These are phyloP conservation scores for Neoscelio sp. DNA, from an alignment of 2,888 invertebrate genomes.

Conservation along the genomic window DNA sequence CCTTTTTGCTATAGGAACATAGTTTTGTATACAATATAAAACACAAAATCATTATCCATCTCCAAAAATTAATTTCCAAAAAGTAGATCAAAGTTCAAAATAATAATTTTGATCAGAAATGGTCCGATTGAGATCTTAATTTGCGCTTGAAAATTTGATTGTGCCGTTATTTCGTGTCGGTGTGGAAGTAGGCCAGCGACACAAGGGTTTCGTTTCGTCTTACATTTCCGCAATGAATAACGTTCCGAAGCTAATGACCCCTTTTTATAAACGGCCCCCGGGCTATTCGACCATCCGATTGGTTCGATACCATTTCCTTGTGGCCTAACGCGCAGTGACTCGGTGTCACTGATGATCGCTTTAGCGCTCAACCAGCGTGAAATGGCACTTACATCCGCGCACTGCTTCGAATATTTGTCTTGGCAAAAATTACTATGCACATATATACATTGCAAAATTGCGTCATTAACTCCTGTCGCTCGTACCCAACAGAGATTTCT, in stretches of 20 bases:
- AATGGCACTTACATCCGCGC: slow-evolving; percentile 61
- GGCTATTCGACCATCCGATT: slow-evolving; percentile 53
- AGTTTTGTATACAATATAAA: too few species aligned
- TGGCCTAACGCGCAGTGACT: slow-evolving; percentile 50
- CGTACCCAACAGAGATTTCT: too few species aligned
- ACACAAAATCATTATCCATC: too few species aligned
- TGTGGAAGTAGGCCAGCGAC: slow-evolving; percentile 37
- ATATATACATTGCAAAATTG: too few species aligned
- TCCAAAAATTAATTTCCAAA: too few species aligned
- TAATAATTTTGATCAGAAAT: neutral
- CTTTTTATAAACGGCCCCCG: slow-evolving; percentile 63
- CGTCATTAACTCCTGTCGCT: too few species aligned
- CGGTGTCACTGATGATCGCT: slow-evolving; percentile 61
- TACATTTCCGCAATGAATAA: slow-evolving; percentile 57
- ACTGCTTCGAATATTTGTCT: slow-evolving; percentile 33
- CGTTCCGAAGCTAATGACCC: slow-evolving; percentile 63
- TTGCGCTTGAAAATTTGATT: slow-evolving; percentile 32
- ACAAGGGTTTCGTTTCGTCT: slow-evolving; percentile 48
- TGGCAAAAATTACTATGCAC: slow-evolving; percentile 16
- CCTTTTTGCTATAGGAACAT: too few species aligned
- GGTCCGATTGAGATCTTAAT: slow-evolving; percentile 30
- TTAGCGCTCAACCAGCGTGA: slow-evolving; percentile 66
- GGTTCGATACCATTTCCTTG: slow-evolving; percentile 65
- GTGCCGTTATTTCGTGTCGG: slow-evolving; percentile 47
- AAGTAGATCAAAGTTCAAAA: slow-evolving; percentile 37